A percentile compares a stretch with the other conserved stretches of the same genome.
Conservation (phyloP, 2,113 vertebrate species). For the Albula glossodonta region DNA sequence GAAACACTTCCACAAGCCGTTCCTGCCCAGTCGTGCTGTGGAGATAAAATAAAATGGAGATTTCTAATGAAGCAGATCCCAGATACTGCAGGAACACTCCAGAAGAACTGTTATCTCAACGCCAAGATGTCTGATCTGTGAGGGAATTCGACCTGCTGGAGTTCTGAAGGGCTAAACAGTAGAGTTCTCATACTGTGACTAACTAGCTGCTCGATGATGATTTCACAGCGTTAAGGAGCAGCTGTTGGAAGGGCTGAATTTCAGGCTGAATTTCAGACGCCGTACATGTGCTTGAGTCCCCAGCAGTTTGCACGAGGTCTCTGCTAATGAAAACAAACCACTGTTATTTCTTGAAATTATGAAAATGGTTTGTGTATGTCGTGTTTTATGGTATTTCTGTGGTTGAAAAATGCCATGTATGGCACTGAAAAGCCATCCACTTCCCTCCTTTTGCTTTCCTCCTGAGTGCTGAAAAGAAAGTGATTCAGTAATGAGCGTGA, state of each 20-base stretch:
- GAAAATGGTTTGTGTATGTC: no score
- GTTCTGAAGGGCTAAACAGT: neutral
- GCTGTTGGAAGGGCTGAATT: no score
- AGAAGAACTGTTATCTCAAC: neutral
- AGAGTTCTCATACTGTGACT: neutral
- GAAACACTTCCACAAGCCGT: neutral
- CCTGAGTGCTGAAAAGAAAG: neutral
- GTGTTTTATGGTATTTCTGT: neutral
- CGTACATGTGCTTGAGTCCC: neutral
- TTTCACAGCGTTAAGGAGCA: no score
- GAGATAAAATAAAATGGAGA: neutral
- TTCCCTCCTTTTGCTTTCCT: neutral
- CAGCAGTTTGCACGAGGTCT: neutral
- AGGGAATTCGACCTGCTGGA: neutral
- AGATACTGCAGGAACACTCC: neutral
- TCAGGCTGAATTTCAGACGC: no score
- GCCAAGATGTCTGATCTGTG: neutral
- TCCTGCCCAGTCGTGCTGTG: neutral
- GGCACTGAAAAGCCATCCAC: neutral
- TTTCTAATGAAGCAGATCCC: neutral
- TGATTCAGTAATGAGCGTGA: constrained; percentile 21
- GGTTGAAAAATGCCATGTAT: neutral
- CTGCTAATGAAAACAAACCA: neutral
- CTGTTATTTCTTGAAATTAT: neutral
- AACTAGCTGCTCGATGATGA: no score